A percentile compares a stretch with the other conserved stretches of the same genome.
These are phyloP conservation scores for Eutolmus rufibarbis DNA, from an alignment of 2,888 invertebrate species.

Conservation along the genomic window DNA sequence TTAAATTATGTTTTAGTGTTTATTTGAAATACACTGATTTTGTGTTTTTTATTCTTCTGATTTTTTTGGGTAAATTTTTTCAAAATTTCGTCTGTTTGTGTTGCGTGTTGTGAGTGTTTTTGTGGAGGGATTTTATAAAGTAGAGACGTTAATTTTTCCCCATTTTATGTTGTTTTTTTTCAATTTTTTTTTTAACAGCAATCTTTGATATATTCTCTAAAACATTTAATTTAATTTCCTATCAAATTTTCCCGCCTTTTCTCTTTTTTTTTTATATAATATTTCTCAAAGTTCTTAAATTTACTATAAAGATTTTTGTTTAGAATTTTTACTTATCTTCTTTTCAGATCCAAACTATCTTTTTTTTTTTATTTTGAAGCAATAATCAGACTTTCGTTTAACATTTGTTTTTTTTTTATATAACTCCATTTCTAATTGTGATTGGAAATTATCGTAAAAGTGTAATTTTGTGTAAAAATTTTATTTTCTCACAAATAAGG, in stretches of 20 bases:
- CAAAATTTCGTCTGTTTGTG: background rate
- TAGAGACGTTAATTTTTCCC: background rate
- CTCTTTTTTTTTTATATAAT: background rate
- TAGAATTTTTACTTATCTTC: constrained; percentile 24
- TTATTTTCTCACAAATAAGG: background rate
- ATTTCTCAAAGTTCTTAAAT: background rate
- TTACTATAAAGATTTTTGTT: constrained; percentile 4
- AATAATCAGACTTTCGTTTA: constrained; percentile 34
- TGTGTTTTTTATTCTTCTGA: too few relatives aligned
- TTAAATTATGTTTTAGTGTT: background rate
- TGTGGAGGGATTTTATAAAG: background rate
- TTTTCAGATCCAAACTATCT: constrained; percentile 22
- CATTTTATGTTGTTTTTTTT: background rate
- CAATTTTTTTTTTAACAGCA: background rate
- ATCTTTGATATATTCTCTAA: constrained; percentile 18
- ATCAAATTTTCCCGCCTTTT: background rate
- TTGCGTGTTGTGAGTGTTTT: background rate
- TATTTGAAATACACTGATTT: too few relatives aligned
- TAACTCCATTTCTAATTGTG: background rate
- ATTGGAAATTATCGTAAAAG: background rate
- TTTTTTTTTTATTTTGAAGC: background rate
- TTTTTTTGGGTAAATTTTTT: too few relatives aligned
- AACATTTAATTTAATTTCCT: background rate
- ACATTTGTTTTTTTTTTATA: background rate
- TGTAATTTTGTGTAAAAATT: background rate